A percentile compares a stretch with the other conserved stretches of the same genome.
Conservation (phyloP, 2,888 invertebrate species). For the Eristalinus sepulchralis region DNA sequence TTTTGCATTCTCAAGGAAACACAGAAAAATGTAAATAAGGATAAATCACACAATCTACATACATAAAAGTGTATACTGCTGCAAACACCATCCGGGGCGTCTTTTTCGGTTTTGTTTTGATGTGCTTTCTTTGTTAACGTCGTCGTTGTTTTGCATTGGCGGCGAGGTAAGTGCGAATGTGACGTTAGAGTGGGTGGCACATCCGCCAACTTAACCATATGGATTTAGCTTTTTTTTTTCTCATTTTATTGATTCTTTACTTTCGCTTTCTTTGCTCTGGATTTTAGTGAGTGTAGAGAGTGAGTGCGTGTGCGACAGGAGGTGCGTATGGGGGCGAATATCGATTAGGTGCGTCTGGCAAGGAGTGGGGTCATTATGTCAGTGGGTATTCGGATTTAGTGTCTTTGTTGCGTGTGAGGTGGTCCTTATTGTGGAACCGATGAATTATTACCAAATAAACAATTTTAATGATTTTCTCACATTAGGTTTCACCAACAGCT, state of each 20-base stretch:
- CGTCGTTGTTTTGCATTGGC: not conserved
- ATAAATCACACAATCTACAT: not conserved
- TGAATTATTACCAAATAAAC: not conserved
- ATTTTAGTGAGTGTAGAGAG: not conserved
- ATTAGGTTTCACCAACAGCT: not conserved
- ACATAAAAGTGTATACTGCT: not conserved
- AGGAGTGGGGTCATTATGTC: slow-evolving; percentile 15
- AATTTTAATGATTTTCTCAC: not conserved
- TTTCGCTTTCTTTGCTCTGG: slow-evolving; percentile 22
- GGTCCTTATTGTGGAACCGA: not conserved
- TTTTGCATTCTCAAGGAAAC: not conserved
- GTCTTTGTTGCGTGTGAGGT: not conserved
- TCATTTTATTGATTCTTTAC: slow-evolving; percentile 28
- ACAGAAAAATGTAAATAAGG: slow-evolving; percentile 20
- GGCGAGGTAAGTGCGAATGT: not conserved
- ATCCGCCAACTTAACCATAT: slow-evolving; percentile 1
- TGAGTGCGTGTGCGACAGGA: not conserved
- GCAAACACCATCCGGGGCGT: slow-evolving; percentile 22
- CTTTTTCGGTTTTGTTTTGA: slow-evolving; percentile 33
- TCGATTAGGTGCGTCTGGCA: slow-evolving; percentile 10
- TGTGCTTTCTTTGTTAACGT: slow-evolving; percentile 22
- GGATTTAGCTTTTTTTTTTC: slow-evolving; percentile 17
- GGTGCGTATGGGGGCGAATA: not conserved
- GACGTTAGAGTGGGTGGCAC: slow-evolving; percentile 22
- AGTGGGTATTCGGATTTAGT: not conserved